Conservation (phyloP, 2,888 invertebrate genomes). For the Oscheius sp. region DNA sequence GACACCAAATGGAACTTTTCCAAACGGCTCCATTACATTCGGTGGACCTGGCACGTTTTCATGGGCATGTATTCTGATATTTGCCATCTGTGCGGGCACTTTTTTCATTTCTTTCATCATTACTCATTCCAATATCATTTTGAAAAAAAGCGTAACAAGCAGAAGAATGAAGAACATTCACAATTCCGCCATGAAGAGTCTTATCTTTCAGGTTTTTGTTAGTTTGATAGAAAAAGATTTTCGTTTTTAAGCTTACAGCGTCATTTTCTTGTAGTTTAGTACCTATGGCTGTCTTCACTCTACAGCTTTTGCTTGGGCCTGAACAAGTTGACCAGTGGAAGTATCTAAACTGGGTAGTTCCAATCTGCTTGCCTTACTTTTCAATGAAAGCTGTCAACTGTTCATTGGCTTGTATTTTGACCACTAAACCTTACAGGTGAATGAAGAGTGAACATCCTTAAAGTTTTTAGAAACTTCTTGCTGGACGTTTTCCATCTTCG, state of each 20-base stretch:
- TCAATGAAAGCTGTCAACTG: conserved; percentile 14
- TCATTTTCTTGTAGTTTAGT: conserved; percentile 5
- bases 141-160: neutral
- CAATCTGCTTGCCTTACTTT: conserved; percentile 2
- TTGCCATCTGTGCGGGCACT: neutral
- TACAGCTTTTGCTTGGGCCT: neutral
- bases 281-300: neutral
- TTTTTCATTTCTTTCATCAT: neutral
- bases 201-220: conserved; percentile 1
- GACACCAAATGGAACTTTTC: neutral
- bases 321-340: neutral
- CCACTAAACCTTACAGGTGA: conserved; percentile 19
- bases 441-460: neutral
- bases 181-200: conserved; percentile 1
- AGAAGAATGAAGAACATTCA: neutral
- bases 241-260: neutral
- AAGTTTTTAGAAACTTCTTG: neutral
- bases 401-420: conserved; percentile 6
- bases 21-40: neutral
- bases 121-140: conserved; percentile 10
- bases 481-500: neutral
- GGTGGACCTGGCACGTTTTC: neutral
- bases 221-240: neutral
- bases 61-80: neutral
- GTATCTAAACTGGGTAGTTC: conserved; percentile 5